Evolutionary conservation across 2,797 vertebrate genomes (phyloP), one percentile per base, ranked within the genome.

Genomic region (Scolopax bukidnonensis): DNA sequence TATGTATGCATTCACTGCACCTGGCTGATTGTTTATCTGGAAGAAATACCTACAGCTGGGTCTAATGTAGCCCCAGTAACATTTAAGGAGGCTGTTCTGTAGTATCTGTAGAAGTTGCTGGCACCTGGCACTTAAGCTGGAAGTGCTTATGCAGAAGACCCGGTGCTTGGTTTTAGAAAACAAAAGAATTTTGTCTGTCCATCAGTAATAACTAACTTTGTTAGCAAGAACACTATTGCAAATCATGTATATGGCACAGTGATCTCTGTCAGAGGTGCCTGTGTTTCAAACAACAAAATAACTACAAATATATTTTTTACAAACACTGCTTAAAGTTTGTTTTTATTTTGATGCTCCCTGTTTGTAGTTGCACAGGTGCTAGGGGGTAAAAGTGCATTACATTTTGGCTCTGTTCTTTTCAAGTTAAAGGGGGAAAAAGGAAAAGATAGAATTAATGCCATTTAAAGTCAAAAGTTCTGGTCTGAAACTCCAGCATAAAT

Each of bases 251-350:
- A 27, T 76, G 41, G 30, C 50, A 9, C 19, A 68, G 67, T 61
- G 74, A 11, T 87, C 51, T 87, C 60, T 79, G 59, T 73, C 70
- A 80, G 68, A 57, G 57, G 41, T 17, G 6, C 41, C 48, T 79
- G 84, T 76, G 57, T 84, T 53, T 84, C 43, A 33, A 59, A 90
- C 28, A 93, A 43, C 33, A 59, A 63, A 96, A 84, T 54, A 65
- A 82, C 48, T 77, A 59, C 84, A 96, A 96, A 96, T 96, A 95
- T 77, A 94, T 96, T 95, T 97, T 96, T 96, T 96, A 95, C 78
- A 85, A 95, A 90, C 30, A 38, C 41, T 38, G 1, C 48, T 68
- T 48, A 11, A 5, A 33, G 53, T 70, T 80, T 80, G 78, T 4
- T 60, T 68, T 96, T 77, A 63, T 94, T 93, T 89, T 71, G 63